Evolutionary conservation across 1,140 invertebrate species (phyloP).

Genomic region (Philopotamus ludificatus): DNA sequence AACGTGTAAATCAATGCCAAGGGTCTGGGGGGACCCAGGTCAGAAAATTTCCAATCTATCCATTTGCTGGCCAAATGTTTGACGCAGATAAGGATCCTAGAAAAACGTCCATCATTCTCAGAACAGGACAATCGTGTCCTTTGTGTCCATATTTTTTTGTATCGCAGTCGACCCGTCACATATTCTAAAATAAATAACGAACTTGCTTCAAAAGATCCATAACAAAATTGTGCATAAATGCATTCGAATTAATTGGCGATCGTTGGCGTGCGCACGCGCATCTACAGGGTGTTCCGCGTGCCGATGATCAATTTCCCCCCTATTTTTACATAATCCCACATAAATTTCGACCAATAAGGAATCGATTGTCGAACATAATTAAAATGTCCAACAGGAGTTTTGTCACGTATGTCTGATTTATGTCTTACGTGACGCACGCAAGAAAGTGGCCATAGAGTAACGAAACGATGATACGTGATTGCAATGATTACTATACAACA

Average conservation of each 20-base stretch:
- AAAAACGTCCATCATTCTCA: constrained; percentile 29
- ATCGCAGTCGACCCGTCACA: no score
- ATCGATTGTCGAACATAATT: constrained; percentile 2
- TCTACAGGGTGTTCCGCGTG: no score
- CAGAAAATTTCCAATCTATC: constrained; percentile 24
- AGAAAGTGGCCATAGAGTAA: neutral
- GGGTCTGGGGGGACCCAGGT: constrained; percentile 15
- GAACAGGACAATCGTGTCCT: constrained; percentile 28
- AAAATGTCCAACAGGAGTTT: neutral
- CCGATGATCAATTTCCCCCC: no score
- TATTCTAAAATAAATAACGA: no score
- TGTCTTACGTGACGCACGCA: constrained; percentile 14
- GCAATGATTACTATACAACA: no score
- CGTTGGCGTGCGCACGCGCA: neutral
- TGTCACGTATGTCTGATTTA: constrained; percentile 10
- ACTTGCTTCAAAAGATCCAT: no score
- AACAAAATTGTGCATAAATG: no score
- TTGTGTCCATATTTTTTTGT: no score
- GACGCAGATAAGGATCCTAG: constrained; percentile 27
- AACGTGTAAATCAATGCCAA: constrained; percentile 26
- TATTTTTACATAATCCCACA: no score
- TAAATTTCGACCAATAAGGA: constrained; percentile 3
- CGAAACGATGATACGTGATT: neutral
- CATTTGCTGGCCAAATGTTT: constrained; percentile 26
- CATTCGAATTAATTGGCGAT: neutral